Evolutionary conservation across 2,888 invertebrate species (phyloP).

Genomic region (Slavum lentiscoides): DNA sequence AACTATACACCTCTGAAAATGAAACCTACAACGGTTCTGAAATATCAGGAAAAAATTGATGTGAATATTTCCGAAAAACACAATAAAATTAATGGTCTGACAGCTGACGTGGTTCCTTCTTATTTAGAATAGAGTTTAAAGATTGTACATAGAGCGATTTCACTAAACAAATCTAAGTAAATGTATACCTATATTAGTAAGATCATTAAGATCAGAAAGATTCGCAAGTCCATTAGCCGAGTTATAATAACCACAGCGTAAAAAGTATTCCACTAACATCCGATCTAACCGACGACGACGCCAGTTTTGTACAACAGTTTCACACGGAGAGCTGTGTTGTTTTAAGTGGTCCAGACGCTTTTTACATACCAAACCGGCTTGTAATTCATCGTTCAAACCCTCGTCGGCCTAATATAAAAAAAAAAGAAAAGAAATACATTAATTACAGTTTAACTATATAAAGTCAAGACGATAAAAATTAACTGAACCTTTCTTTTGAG

Average conservation of each 20-base stretch:
- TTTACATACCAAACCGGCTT: conserved; percentile 89
- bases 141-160: background rate
- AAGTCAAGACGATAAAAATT: background rate
- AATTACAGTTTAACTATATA: conserved; percentile 10
- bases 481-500: conserved; percentile 77
- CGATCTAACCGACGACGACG: conserved; percentile 85
- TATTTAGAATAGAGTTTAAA: too few species aligned
- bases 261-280: conserved; percentile 94
- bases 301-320: conserved; percentile 73
- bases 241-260: conserved; percentile 92
- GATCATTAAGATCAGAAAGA: conserved; percentile 76
- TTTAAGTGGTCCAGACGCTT: conserved; percentile 89
- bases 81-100: too few species aligned
- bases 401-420: conserved; percentile 72
- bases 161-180: background rate
- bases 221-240: conserved; percentile 87
- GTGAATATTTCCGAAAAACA: too few species aligned
- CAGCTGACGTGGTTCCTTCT: too few species aligned
- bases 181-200: conserved; percentile 81
- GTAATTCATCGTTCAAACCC: conserved; percentile 87
- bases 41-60: too few species aligned
- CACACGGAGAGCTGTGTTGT: conserved; percentile 66
- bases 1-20: too few species aligned
- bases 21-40: too few species aligned
- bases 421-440: too few species aligned